phyloP scores from a whole-genome alignment of 2,888 invertebrate genomes.

The Noctua pronuba region DNA sequence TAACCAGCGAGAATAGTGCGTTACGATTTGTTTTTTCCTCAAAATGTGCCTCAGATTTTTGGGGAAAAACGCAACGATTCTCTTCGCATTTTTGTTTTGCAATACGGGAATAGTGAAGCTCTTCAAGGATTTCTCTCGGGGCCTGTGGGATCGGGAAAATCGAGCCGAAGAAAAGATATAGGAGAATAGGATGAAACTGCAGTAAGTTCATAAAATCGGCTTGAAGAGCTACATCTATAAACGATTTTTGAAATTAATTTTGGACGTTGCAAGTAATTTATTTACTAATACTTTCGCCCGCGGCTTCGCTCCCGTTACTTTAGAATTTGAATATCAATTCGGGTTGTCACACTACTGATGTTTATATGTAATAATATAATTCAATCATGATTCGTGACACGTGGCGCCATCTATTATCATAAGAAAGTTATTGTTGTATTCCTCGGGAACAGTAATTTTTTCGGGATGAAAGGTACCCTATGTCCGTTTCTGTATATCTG shows the following conservation, averaged over 20 bases:
- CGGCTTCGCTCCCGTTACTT: too few species aligned
- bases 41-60: slow-evolving; percentile 36
- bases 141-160: slow-evolving; percentile 37
- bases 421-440: too few species aligned
- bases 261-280: not conserved
- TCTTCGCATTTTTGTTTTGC: slow-evolving; percentile 39
- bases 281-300: too few species aligned
- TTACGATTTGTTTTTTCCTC: slow-evolving; percentile 62
- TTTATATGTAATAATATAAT: too few species aligned
- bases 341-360: too few species aligned
- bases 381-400: too few species aligned
- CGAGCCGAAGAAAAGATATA: slow-evolving; percentile 25
- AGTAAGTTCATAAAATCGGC: slow-evolving; percentile 29
- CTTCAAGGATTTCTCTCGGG: slow-evolving; percentile 56
- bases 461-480: too few species aligned
- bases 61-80: slow-evolving; percentile 20
- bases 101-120: slow-evolving; percentile 32
- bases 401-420: too few species aligned
- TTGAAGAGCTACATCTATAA: slow-evolving; percentile 9
- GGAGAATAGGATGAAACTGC: slow-evolving; percentile 32
- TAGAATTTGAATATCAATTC: too few species aligned
- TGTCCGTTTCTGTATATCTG: too few species aligned
- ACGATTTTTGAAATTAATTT: not conserved
- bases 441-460: too few species aligned
- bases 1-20: slow-evolving; percentile 47